Percentiles rank a stretch among this genome's conserved stretches.
Conservation (phyloP, 2,888 invertebrate species). For the Athalia rosae region DNA sequence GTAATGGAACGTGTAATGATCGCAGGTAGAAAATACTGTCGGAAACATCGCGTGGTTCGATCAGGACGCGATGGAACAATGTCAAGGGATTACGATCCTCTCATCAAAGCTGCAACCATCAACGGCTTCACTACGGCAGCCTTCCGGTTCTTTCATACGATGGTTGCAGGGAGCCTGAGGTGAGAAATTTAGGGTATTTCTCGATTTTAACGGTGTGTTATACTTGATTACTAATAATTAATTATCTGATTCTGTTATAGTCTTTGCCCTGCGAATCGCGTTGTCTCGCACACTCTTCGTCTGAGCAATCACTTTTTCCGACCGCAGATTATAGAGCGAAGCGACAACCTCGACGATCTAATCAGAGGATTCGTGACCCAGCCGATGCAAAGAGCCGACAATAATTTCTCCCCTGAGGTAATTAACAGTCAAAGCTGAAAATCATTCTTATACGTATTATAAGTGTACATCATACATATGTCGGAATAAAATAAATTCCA, state of each 20-base stretch:
- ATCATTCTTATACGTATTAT: not conserved
- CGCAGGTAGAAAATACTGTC: constrained; percentile 43
- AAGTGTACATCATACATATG: not conserved
- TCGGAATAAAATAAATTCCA: not conserved
- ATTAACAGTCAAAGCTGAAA: constrained; percentile 26
- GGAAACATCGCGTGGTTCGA: constrained; percentile 27
- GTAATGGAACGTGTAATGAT: constrained; percentile 1
- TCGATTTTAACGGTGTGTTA: constrained; percentile 45
- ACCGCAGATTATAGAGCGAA: constrained; percentile 75
- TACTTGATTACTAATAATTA: not conserved
- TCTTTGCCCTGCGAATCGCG: constrained; percentile 46
- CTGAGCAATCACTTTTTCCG: constrained; percentile 78
- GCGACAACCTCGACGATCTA: constrained; percentile 75
- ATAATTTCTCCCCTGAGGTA: constrained; percentile 76
- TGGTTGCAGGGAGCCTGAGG: constrained; percentile 75
- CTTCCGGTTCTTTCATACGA: constrained; percentile 80
- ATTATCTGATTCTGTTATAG: constrained; percentile 20
- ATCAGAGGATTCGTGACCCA: constrained; percentile 77
- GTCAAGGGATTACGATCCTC: constrained; percentile 73
- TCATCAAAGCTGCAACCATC: constrained; percentile 77
- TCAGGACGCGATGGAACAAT: constrained; percentile 1
- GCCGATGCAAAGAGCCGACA: constrained; percentile 77
- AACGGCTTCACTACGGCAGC: constrained; percentile 81
- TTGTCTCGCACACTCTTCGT: constrained; percentile 62
- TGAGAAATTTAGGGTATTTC: constrained; percentile 36